Base-by-base conservation (phyloP, 2,113 vertebrate species). In the Brachypodius melanocephalos region DNA sequence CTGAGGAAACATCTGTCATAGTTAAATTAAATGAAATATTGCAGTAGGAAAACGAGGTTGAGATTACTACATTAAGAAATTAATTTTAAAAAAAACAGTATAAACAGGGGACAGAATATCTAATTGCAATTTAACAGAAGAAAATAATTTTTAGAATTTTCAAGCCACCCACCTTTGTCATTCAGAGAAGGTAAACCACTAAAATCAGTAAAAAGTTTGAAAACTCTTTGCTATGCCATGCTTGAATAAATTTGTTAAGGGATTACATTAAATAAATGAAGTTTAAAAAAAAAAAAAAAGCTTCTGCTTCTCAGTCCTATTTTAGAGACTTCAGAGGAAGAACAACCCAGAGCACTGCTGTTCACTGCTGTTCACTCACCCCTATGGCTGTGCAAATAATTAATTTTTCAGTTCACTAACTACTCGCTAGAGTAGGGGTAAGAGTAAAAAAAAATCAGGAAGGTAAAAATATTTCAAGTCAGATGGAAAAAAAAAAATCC, bases 321-420 rank as follows among this genome's bases (percentile, higher is more conserved):
- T 69, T 87, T 58, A 58, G 6, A 82, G 48, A 52, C 21, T 85
- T 28, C 29, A 88, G 62, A 90, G 31, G 36, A 77, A 80, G 48
- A 68, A 36, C 32, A 89, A 67, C 17, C 3, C 20, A 82, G 40
- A 67, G 7, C 3, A 12, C 42, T 77, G 24, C n/a, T 85, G 28
- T 42, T 83, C 3, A 12, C 42, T 77, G 24, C n/a, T 85, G 28
- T 42, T 83, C 65, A 57, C 18, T 95, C 48, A 82, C 25, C 31
- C 13, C 14, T 81, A 67, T 4, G 12, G 19, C 17, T 93, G 38
- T 78, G 57, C 38, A 93, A 91, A 86, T 69, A 94, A 85, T 84
- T 94, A 95, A 66, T 77, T 91, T 89, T 89, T 87, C 85, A 81
- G 59, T 93, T 94, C 68, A 84, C 45, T 87, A 76, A 38, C 25